Percentiles rank a stretch among this genome's conserved stretches.
Conservation (phyloP, 92 coral and sea anemone genomes). For the Epizoanthus scotinus region DNA sequence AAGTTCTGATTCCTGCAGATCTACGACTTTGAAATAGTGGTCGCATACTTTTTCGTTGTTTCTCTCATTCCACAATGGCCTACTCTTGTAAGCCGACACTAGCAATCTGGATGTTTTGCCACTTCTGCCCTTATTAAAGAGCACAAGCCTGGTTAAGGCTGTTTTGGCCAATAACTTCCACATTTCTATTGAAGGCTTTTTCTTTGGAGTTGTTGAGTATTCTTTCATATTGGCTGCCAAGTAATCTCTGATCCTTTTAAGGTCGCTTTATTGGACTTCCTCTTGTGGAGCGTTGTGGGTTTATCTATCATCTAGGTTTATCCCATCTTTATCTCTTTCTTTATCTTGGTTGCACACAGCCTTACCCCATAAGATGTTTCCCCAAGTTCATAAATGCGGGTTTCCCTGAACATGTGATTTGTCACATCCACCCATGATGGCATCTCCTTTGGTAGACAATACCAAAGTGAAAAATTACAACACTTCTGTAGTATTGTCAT, state of each 20-base stretch:
- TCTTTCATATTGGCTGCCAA: background rate
- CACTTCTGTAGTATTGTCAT: no score
- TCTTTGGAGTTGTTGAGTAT: background rate
- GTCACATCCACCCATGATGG: no score
- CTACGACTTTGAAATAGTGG: no score
- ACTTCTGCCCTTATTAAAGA: slow-evolving; percentile 2
- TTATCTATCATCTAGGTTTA: slow-evolving; percentile 42
- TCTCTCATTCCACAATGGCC: background rate
- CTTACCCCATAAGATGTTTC: slow-evolving; percentile 30
- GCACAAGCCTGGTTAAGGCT: background rate
- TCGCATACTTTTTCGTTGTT: no score
- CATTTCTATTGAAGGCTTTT: background rate
- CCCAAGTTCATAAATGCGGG: no score
- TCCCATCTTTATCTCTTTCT: slow-evolving; percentile 28
- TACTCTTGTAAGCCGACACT: background rate
- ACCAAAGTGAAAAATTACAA: no score
- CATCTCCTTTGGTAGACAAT: no score
- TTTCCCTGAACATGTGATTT: no score
- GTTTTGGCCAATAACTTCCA: background rate
- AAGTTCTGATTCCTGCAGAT: slow-evolving; percentile 43
- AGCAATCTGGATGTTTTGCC: slow-evolving; percentile 14
- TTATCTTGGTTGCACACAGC: slow-evolving; percentile 46
- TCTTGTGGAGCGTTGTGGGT: slow-evolving; percentile 9
- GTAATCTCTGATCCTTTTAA: background rate
- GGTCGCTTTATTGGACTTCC: slow-evolving; percentile 33